A percentile compares a stretch with the other conserved stretches of the same genome.
These are phyloP conservation scores for Enteromius paludinosus DNA, from an alignment of 2,797 vertebrate species.

Conservation along the genomic window DNA sequence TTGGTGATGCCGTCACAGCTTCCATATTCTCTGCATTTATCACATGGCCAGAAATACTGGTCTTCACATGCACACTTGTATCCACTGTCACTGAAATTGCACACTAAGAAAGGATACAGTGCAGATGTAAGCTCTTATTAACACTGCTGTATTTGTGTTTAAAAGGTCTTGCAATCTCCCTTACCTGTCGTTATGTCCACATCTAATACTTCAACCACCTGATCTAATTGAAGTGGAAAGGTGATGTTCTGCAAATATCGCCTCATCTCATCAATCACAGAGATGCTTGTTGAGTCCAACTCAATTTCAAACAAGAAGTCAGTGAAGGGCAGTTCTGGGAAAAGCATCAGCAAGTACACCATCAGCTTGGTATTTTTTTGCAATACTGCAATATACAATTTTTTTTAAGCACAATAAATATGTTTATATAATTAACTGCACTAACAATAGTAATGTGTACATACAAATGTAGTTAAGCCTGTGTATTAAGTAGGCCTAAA, in stretches of 20 bases:
- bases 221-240: slow-evolving; percentile 46
- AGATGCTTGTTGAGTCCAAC: slow-evolving; percentile 15
- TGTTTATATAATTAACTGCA: background rate
- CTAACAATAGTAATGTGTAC: background rate
- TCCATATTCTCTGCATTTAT: slow-evolving; percentile 57
- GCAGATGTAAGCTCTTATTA: background rate
- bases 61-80: slow-evolving; percentile 58
- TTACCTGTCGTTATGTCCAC: slow-evolving; percentile 50
- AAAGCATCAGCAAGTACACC: background rate
- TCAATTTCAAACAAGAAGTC: slow-evolving; percentile 54
- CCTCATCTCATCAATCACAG: slow-evolving; percentile 34
- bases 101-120: slow-evolving; percentile 49
- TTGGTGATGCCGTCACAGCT: slow-evolving; percentile 54
- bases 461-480: background rate
- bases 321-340: slow-evolving; percentile 4
- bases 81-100: slow-evolving; percentile 31
- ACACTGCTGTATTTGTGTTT: background rate
- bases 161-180: background rate
- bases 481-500: background rate
- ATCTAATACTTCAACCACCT: slow-evolving; percentile 47
- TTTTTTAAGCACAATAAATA: background rate
- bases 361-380: background rate
- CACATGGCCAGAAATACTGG: slow-evolving; percentile 58
- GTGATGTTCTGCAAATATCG: slow-evolving; percentile 15
- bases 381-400: background rate